phyloP scores from a whole-genome alignment of 1,140 invertebrate genomes.

The Sinonovacula constricta region DNA sequence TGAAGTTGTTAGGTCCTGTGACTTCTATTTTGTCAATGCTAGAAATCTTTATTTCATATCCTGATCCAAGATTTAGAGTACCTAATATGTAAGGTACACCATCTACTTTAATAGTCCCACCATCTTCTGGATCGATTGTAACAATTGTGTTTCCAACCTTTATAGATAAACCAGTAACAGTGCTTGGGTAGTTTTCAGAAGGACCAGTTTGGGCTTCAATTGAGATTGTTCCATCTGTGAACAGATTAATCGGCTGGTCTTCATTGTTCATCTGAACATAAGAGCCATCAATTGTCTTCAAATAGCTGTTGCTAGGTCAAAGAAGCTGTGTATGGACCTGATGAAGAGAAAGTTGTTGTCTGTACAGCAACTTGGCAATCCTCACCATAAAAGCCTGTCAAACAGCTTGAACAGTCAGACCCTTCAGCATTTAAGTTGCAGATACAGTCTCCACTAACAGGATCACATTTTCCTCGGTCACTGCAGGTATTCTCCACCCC shows the following conservation, averaged over 20 bases:
- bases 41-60: conserved; percentile 20
- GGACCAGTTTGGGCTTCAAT: conserved; percentile 39
- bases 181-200: conserved; percentile 23
- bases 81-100: conserved; percentile 18
- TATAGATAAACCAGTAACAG: conserved; percentile 27
- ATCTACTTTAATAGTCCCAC: conserved; percentile 33
- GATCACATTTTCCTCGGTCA: conserved; percentile 53
- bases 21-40: background rate
- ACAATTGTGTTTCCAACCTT: conserved; percentile 26
- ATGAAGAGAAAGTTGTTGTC: background rate
- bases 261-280: conserved; percentile 38
- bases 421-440: conserved; percentile 54
- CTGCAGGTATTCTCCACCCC: conserved; percentile 55
- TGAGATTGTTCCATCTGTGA: conserved; percentile 25
- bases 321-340: conserved; percentile 5
- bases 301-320: conserved; percentile 47
- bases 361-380: conserved; percentile 52
- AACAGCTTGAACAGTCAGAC: conserved; percentile 51
- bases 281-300: conserved; percentile 57
- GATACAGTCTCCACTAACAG: conserved; percentile 49
- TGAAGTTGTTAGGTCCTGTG: conserved; percentile 34
- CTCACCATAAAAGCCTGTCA: conserved; percentile 50
- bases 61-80: conserved; percentile 6
- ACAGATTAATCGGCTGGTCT: conserved; percentile 26
- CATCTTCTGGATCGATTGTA: conserved; percentile 32